Percentiles rank a stretch among this genome's conserved stretches.
Evolutionary conservation across 2,113 vertebrate genomes (phyloP).

Genomic region (Calonectris borealis): DNA sequence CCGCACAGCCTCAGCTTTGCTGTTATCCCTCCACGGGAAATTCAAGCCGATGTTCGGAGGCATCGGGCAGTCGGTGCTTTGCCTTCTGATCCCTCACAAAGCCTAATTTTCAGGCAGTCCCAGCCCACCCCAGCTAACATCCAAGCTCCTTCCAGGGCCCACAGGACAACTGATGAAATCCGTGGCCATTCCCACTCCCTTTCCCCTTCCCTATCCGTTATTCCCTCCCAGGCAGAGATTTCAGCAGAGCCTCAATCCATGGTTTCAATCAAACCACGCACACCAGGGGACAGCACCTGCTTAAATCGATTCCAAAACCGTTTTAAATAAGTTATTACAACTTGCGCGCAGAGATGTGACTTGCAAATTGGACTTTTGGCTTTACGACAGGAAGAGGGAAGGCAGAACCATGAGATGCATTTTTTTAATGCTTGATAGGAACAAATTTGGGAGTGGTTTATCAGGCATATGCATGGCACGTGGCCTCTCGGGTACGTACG

Average conservation of each 20-base stretch:
- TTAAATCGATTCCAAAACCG: not conserved
- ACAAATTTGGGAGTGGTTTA: not conserved
- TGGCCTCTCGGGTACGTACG: not conserved
- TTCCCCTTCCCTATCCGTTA: not conserved
- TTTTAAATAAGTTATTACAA: not conserved
- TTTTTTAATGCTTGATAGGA: not conserved
- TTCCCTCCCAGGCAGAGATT: not conserved
- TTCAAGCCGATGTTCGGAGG: rapidly evolving
- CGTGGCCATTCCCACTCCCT: not conserved
- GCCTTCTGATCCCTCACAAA: not conserved
- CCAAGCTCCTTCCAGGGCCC: not conserved
- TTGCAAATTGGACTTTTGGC: not conserved
- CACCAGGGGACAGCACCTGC: not conserved
- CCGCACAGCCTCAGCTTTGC: not conserved
- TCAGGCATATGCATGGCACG: slow-evolving; percentile 5
- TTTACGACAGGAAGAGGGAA: not conserved
- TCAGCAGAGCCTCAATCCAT: not conserved
- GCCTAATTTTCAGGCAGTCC: not conserved
- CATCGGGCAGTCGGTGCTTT: rapidly evolving
- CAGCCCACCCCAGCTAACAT: not conserved
- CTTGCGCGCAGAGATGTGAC: rapidly evolving
- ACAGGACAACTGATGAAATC: rapidly evolving
- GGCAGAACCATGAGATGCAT: not conserved
- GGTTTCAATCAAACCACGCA: not conserved
- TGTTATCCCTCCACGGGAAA: rapidly evolving